Evolutionary conservation across 2,113 vertebrate species (phyloP).

Genomic region (Drymodes brunneopygia): DNA sequence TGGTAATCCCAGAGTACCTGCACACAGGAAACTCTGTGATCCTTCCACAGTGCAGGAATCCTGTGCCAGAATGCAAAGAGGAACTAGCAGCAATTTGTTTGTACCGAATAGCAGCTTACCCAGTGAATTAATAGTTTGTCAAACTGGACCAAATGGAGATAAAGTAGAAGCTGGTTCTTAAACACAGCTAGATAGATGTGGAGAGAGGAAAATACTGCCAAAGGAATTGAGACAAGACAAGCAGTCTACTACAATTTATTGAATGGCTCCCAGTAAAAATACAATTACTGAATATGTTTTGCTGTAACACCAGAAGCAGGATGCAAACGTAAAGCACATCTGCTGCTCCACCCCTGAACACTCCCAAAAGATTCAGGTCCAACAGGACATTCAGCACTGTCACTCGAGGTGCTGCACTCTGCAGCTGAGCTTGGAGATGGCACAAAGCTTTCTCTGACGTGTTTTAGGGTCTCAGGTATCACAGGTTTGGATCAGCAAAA

Average conservation of each 20-base stretch:
- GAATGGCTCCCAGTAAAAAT: not conserved
- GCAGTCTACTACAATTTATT: not conserved
- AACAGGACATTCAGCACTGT: not conserved
- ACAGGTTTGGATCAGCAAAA: not conserved
- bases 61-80: not conserved
- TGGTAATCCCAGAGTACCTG: not conserved
- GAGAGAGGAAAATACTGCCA: not conserved
- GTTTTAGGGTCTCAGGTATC: not conserved
- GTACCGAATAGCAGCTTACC: not conserved
- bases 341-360: not conserved
- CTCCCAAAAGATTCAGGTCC: not conserved
- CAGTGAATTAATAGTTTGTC: constrained; percentile 32
- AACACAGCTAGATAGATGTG: not conserved
- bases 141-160: constrained; percentile 35
- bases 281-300: not conserved
- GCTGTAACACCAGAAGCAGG: not conserved
- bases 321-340: not conserved
- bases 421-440: not conserved
- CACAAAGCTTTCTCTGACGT: not conserved
- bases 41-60: not conserved
- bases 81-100: not conserved
- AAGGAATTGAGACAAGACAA: not conserved
- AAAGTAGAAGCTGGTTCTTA: not conserved
- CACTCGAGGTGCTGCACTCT: accelerated
- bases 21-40: not conserved